Evolutionary conservation across 2,888 invertebrate genomes (phyloP), one percentile per base, ranked within the genome.

Genomic region (Lacanobia wlatinum): DNA sequence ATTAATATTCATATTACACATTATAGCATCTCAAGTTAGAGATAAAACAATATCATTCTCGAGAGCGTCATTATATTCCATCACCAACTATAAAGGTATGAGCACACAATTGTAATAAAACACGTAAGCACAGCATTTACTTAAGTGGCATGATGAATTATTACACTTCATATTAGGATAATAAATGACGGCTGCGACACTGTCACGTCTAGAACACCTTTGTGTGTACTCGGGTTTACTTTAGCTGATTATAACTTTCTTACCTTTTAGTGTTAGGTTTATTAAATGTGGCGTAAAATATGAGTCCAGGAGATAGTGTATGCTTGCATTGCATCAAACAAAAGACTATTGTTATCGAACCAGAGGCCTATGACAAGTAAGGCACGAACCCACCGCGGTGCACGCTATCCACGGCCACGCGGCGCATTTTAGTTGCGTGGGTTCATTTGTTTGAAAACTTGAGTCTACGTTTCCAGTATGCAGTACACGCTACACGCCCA

Each of bases 101-200:
- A 52, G 50, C 55, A 59, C 62, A 76, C 76, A 52, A 65, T 53
- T 56, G 52, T 60, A 71, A 61, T 63, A 70, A 53, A 65, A 70
- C 38, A 55, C 68, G 50, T 67, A 61, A 59, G 73, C 38, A 70
- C 6, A 59, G 14, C 69, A 80, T 83, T 76, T 73, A 72, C 65
- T 68, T 69, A 70, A 76, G 66, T 53, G 69, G 14, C 46, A 34
- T 72, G 74, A 83, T 84, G 68, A 74, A 83, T 83, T 67, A 76
- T 70, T 55, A 59, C 60, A 52, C 74, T 48, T 77, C 77, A 70
- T 72, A 70, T 80, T 68, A 72, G 28, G 61, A 66, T 75, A 70
- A 84, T 58, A 75, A 70, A 84, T 84, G 82, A 68, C 53, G 21
- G 43, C 12, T n/a, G 67, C 70, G 70, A 76, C 53, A 46, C 58